phyloP scores from a whole-genome alignment of 1,140 invertebrate species.

The Ectropis grisescens region DNA sequence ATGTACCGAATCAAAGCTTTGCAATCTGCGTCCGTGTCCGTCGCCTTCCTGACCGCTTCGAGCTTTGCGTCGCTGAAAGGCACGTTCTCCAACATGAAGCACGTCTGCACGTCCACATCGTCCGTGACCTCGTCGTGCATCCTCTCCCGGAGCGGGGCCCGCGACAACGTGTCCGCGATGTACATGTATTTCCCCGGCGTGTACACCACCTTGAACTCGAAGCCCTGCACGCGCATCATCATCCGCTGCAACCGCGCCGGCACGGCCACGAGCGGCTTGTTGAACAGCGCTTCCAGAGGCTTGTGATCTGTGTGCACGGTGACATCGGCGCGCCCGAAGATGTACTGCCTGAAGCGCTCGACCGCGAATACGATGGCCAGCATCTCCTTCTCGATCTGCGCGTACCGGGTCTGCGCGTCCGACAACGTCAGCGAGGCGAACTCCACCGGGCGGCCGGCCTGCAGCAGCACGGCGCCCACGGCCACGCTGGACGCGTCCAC shows the following conservation, averaged over 20 bases:
- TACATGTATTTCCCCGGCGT: slow-evolving; percentile 9
- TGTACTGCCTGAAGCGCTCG: no score
- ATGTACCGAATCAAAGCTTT: slow-evolving; percentile 8
- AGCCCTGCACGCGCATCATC: not conserved
- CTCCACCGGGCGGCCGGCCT: not conserved
- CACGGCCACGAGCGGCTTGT: no score
- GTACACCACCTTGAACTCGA: slow-evolving; percentile 3
- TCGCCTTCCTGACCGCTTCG: slow-evolving; percentile 1
- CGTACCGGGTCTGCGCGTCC: slow-evolving; percentile 1
- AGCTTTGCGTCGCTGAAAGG: slow-evolving; percentile 12
- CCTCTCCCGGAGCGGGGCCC: no score
- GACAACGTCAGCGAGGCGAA: slow-evolving; percentile 1
- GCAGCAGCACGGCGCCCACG: no score
- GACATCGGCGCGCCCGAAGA: no score
- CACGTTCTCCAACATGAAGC: slow-evolving; percentile 15
- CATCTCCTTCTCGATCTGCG: no score
- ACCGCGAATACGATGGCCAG: no score
- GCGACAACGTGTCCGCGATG: no score
- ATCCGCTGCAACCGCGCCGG: slow-evolving; percentile 4
- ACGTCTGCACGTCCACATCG: slow-evolving; percentile 12
- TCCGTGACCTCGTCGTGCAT: slow-evolving; percentile 7
- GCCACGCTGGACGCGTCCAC: no score
- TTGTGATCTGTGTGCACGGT: no score
- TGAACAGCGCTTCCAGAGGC: no score
- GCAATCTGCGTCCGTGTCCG: slow-evolving; percentile 2